These are phyloP conservation scores for Mionectes macconnelli DNA, from an alignment of 2,113 vertebrate species.

Conservation along the genomic window DNA sequence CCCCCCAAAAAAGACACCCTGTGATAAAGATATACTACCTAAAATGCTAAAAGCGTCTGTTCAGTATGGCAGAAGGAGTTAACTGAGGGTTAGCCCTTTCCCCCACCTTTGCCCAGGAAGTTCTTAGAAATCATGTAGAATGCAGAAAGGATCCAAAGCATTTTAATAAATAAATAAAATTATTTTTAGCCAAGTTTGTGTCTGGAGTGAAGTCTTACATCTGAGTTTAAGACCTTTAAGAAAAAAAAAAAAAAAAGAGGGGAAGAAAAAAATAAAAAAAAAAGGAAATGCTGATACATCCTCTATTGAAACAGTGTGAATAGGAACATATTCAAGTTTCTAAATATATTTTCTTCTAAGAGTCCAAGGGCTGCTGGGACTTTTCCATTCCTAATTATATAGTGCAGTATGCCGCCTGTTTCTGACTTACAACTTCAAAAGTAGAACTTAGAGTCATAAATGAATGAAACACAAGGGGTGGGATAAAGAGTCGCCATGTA, in stretches of 20 bases:
- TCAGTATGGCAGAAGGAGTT: neutral
- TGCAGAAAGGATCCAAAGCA: neutral
- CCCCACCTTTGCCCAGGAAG: neutral
- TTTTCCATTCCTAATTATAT: slow-evolving; percentile 50
- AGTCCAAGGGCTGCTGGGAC: slow-evolving; percentile 20
- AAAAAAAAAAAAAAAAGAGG: neutral
- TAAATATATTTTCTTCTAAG: slow-evolving; percentile 35
- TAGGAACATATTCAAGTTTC: slow-evolving; percentile 9
- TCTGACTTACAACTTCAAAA: slow-evolving; percentile 26
- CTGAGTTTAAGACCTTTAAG: neutral
- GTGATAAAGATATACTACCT: neutral
- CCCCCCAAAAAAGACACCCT: neutral
- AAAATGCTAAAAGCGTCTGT: neutral
- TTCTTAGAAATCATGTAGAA: neutral
- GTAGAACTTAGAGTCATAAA: slow-evolving; percentile 8
- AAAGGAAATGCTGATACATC: neutral
- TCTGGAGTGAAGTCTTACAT: neutral
- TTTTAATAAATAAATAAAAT: slow-evolving; percentile 27
- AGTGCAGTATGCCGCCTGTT: neutral
- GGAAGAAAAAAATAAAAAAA: neutral
- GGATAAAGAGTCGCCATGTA: neutral
- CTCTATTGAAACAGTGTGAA: neutral
- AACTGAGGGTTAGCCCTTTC: neutral
- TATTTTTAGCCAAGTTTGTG: neutral
- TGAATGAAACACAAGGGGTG: neutral